Conservation (phyloP, 2,888 invertebrate species). For the Andrena marginata region DNA sequence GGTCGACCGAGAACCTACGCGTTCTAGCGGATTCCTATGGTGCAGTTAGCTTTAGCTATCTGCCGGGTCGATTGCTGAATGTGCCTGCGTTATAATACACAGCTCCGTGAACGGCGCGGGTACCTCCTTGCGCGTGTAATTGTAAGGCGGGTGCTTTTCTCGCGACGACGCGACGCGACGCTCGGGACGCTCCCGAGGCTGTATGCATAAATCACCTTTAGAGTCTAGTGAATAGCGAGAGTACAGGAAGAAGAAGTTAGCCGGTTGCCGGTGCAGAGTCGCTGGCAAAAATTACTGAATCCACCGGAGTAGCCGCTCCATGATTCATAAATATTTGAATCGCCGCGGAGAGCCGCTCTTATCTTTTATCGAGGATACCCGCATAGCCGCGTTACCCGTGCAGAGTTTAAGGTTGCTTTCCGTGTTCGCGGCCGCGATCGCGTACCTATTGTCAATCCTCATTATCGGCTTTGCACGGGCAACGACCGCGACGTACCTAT, state of each 20-base stretch:
- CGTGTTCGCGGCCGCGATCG: neutral
- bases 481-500: too few species aligned
- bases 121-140: conserved; percentile 33
- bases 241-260: conserved; percentile 46
- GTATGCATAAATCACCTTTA: conserved; percentile 72
- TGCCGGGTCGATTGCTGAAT: conserved; percentile 24
- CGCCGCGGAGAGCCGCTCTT: conserved; percentile 32
- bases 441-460: neutral
- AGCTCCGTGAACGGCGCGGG: conserved; percentile 25
- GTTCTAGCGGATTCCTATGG: conserved; percentile 48
- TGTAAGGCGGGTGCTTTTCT: conserved; percentile 44
- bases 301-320: conserved; percentile 62
- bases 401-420: neutral
- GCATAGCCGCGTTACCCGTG: neutral
- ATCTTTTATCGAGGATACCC: conserved; percentile 39
- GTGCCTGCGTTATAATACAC: neutral
- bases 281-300: conserved; percentile 60
- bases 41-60: conserved; percentile 43
- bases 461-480: too few species aligned
- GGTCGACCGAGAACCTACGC: too few species aligned
- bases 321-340: conserved; percentile 71
- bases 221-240: conserved; percentile 65
- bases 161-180: conserved; percentile 10
- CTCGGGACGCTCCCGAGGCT: conserved; percentile 20
- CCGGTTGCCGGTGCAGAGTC: conserved; percentile 67